Evolutionary conservation across 2,113 vertebrate genomes (phyloP).

Genomic region (Grammomys dolichurus): DNA sequence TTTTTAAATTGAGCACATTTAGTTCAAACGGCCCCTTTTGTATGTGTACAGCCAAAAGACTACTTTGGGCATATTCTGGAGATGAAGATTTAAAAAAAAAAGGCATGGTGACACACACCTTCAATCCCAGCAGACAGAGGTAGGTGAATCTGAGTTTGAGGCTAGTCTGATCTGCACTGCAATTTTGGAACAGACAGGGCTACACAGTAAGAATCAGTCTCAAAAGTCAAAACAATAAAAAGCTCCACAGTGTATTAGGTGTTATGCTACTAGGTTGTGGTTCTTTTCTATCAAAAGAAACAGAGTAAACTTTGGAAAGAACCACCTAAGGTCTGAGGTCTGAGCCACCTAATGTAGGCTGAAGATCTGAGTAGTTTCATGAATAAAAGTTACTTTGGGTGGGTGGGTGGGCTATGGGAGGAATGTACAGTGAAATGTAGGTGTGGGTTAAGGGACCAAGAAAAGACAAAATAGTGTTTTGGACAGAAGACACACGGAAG

Average conservation of each 20-base stretch:
- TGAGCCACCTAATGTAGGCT: neutral
- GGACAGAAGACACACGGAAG: neutral
- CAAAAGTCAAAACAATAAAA: neutral
- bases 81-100: neutral
- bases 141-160: neutral
- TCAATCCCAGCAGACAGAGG: neutral
- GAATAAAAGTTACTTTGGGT: neutral
- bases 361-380: neutral
- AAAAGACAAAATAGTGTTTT: neutral
- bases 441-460: neutral
- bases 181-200: neutral
- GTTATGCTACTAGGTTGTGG: too few relatives aligned
- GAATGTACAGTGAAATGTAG: neutral
- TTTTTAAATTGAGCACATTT: constrained; percentile 43
- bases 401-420: too few relatives aligned
- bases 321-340: too few relatives aligned
- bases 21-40: neutral
- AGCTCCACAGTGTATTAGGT: neutral
- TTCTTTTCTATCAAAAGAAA: too few relatives aligned
- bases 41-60: neutral
- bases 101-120: neutral
- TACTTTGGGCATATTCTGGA: neutral
- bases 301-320: neutral
- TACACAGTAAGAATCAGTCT: neutral
- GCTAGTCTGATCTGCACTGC: neutral